phyloP scores from a whole-genome alignment of 2,113 vertebrate genomes.

The Sinocyclocheilus anophthalmus region DNA sequence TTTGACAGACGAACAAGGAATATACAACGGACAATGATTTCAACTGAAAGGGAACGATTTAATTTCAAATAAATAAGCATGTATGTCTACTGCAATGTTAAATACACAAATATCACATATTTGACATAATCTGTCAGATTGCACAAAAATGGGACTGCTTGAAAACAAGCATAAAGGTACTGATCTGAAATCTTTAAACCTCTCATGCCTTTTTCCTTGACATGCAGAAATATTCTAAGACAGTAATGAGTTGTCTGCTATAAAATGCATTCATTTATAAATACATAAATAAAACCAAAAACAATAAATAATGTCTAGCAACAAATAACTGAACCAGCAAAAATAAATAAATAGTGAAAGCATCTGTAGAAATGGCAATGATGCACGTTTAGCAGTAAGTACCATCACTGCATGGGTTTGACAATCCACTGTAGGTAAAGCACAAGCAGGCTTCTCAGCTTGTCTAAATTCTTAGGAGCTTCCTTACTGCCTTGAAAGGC shows the following conservation, averaged over 20 bases:
- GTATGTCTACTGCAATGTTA: background rate
- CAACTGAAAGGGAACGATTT: background rate
- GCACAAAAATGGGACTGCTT: background rate
- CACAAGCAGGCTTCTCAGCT: constrained; percentile 2
- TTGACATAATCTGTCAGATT: background rate
- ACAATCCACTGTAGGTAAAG: background rate
- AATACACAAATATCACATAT: background rate
- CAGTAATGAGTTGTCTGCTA: background rate
- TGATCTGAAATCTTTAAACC: background rate
- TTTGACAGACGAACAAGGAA: background rate
- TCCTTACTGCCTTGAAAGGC: background rate
- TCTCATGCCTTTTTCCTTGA: background rate
- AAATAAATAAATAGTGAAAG: background rate
- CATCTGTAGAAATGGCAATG: no score
- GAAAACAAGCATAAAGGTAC: background rate
- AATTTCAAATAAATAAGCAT: background rate
- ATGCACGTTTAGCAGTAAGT: background rate
- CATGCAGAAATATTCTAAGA: background rate
- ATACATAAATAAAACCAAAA: background rate
- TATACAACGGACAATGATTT: background rate
- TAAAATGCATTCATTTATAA: background rate
- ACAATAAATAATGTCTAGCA: background rate
- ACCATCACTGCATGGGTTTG: background rate
- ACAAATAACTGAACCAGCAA: constrained; percentile 2
- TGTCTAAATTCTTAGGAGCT: background rate